Evolutionary conservation across 2,797 vertebrate species (phyloP), one percentile per base, ranked within the genome.

Genomic region (Cynopterus sphinx): DNA sequence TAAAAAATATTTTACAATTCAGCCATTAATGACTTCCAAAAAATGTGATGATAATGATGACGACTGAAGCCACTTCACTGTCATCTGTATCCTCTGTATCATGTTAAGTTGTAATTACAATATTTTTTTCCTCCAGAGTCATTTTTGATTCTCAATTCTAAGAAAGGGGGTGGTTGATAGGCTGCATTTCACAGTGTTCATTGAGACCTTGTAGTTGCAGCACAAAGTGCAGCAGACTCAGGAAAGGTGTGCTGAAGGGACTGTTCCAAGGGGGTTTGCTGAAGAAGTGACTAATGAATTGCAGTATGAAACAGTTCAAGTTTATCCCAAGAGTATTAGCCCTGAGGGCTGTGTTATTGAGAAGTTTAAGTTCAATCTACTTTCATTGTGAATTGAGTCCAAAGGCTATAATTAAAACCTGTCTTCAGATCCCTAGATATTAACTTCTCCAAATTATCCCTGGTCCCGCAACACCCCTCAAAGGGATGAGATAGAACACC

Each of bases 1-100:
- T 81, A 94, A 97, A 81, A 87, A 67, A 55, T 46, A 93, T 84
- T 97, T 96, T 93, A 87, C 94, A 98, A 97, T 96, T 96, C 70
- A 94, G 90, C 63, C 98, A 95, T 92, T 97, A 98, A 96, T 95
- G 74, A 96, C 96, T 97, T 98, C 91, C 57, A 87, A 94, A 98
- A 98, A 92, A 79, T 94, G 51, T 93, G 85, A 91, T 97, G 96
- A 97, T 95, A 97, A 89, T 93, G 88, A 67, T 96, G 93, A 95
- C 84, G 89, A 86, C 63, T 95, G 95, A 67, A 93, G 49, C 84
- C 88, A 33, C 63, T 59, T 96, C 94, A 93, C 55, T 93, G 93
- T 86, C 75, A 86, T 93, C 92, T 70, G 73, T 96, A 28, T 96
- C 93, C 51, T 97, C 92, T 87, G 63, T 65, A 55, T 95, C 96